Evolutionary conservation across 2,888 invertebrate genomes (phyloP).

Genomic region (Philonicus albiceps): DNA sequence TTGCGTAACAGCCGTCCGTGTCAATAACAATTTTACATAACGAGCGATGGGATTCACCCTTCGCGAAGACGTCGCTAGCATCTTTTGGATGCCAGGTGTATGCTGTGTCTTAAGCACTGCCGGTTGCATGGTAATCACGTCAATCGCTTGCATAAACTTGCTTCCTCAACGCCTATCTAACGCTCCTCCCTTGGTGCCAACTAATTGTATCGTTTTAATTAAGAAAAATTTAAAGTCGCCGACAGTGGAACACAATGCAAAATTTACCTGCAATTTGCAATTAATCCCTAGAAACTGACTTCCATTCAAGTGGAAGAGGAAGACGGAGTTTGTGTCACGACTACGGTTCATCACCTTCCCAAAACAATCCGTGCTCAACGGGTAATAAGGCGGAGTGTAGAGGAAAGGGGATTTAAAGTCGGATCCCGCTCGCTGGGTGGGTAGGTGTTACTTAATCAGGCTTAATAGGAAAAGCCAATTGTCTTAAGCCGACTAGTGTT

Average conservation of each 20-base stretch:
- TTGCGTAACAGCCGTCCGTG: not conserved
- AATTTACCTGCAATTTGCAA: not conserved
- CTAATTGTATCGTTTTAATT: constrained; percentile 7
- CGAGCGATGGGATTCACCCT: not conserved
- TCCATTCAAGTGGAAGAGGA: not conserved
- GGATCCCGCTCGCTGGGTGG: not conserved
- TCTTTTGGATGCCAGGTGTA: not conserved
- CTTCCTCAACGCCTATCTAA: not conserved
- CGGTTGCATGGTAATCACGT: not conserved
- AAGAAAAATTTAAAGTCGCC: not conserved
- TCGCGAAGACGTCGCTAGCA: not conserved
- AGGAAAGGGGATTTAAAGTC: not conserved
- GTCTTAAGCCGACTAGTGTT: not conserved
- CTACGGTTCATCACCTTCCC: not conserved
- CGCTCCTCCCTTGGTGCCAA: not conserved
- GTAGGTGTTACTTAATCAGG: not conserved
- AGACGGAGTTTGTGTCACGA: not conserved
- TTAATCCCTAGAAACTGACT: not conserved
- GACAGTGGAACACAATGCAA: not conserved
- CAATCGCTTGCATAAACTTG: not conserved
- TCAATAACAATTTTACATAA: not conserved
- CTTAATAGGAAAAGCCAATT: not conserved
- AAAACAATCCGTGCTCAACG: not conserved
- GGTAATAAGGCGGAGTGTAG: not conserved
- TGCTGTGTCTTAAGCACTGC: not conserved